Evolutionary conservation across 1,140 invertebrate species (phyloP).

Genomic region (Parasteatoda tepidariorum): DNA sequence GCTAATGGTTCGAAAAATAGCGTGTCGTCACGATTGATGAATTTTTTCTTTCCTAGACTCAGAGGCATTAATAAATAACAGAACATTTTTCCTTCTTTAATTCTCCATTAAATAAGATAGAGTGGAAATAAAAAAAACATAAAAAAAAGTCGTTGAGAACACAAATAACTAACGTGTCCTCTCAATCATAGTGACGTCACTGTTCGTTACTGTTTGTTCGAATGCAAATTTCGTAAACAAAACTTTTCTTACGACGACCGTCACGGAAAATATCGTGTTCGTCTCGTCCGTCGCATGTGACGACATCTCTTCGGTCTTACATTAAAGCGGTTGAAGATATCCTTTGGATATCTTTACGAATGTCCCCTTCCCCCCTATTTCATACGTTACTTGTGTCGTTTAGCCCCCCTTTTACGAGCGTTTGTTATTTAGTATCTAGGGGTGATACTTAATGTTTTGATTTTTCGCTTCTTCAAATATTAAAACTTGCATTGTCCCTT

Average conservation of each 20-base stretch:
- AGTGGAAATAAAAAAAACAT: too few relatives aligned
- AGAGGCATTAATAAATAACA: too few relatives aligned
- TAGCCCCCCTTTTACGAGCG: not conserved
- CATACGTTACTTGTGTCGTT: not conserved
- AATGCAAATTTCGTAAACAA: slow-evolving; percentile 22
- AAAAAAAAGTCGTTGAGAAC: too few relatives aligned
- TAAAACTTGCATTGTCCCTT: not conserved
- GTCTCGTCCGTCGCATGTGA: not conserved
- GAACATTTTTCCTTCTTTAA: too few relatives aligned
- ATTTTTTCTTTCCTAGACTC: too few relatives aligned
- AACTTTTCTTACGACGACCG: not conserved
- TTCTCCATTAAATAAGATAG: too few relatives aligned
- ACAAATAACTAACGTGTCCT: too few relatives aligned
- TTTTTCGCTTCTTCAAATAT: not conserved
- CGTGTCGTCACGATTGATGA: too few relatives aligned
- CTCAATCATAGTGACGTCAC: too few relatives aligned
- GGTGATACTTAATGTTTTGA: not conserved
- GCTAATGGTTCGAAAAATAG: too few relatives aligned
- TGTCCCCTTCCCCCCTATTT: not conserved
- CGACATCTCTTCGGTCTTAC: not conserved
- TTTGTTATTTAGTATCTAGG: slow-evolving; percentile 1
- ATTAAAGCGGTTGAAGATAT: not conserved
- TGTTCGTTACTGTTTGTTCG: not conserved
- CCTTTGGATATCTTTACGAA: not conserved
- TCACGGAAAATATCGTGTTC: not conserved